Base-by-base conservation (phyloP, 2,113 vertebrate species). In the Laticauda laticaudata region DNA sequence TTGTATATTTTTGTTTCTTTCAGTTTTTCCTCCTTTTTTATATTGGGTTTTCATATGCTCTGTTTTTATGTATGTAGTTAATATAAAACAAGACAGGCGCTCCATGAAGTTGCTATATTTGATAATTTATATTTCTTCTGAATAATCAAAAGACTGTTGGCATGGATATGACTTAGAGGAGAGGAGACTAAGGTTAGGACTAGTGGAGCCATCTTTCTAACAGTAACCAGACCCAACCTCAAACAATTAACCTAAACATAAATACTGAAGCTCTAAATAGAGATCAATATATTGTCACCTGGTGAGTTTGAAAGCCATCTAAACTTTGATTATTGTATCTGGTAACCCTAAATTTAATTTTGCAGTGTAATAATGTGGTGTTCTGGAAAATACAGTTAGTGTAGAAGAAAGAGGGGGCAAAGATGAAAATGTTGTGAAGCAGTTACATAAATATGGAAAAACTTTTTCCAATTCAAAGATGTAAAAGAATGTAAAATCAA, bases 391-490 rank as follows among this genome's bases (percentile, higher is more conserved):
- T 92, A 90, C 10, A 86, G 93, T 86, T 53, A 91, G 39, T 43
- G 23, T 43, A 85, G 64, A 81, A 85, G 93, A 86, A 87, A 94
- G 93, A 61, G 57, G 20, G 54, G 7, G 91, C 90, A 95, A 34
- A 88, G 21, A 95, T 57, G 24, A 56, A 89, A 91, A 21, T 23
- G 43, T 94, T 57, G 15, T 43, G 11, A 86, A 57, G 57, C 8
- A 26, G 14, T 91, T 18, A 23, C 26, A 15, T 56, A 85, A 53
- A 21, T 91, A 61, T 34, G 90, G 92, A 91, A 92, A 56, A 59
- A 2, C 92, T 92, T 93, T 43, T 93, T 95, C 96, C 94, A 88
- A 81, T 45, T 94, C 81, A 23, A 85, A 95, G 24, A 10, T 3
- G 48, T 51, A 89, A 93, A 86, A 61, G 87, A 91, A 89, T 39